Evolutionary conservation across 1,140 invertebrate species (phyloP).

Genomic region (Lucilia cuprina): DNA sequence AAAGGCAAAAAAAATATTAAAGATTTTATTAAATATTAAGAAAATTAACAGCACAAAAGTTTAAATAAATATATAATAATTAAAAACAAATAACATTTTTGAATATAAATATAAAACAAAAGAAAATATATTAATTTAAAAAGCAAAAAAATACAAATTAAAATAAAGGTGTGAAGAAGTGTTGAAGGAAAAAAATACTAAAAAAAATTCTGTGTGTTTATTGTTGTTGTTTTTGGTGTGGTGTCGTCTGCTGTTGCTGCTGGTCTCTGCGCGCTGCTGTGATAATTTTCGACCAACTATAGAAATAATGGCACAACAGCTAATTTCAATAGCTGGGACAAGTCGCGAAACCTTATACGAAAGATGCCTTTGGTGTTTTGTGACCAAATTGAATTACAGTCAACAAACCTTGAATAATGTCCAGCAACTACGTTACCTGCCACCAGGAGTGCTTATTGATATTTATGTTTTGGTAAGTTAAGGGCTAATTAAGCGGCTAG

Average conservation of each 20-base stretch:
- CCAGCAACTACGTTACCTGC: conserved; percentile 52
- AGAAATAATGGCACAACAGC: background rate
- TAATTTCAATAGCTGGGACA: background rate
- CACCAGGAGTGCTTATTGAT: conserved; percentile 54
- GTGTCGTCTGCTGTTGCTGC: background rate
- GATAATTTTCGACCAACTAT: background rate
- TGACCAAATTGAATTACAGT: conserved; percentile 47
- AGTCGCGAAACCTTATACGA: conserved; percentile 46
- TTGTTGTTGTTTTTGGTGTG: background rate
- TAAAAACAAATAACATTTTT: background rate
- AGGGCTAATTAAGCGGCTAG: background rate
- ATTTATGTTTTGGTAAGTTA: conserved; percentile 55
- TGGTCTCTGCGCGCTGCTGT: conserved; percentile 5
- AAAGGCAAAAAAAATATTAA: background rate
- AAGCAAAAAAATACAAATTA: background rate
- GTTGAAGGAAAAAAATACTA: background rate
- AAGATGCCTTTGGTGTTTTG: conserved; percentile 46
- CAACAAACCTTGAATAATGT: conserved; percentile 50
- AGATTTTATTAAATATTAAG: background rate
- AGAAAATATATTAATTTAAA: background rate
- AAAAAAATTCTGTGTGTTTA: background rate
- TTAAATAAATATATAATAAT: background rate
- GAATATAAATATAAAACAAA: background rate
- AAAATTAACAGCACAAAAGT: background rate
- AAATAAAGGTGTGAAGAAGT: background rate